A percentile compares a stretch with the other conserved stretches of the same genome.
Conservation (phyloP, 2,113 vertebrate genomes). For the Sinocyclocheilus anshuiensis region DNA sequence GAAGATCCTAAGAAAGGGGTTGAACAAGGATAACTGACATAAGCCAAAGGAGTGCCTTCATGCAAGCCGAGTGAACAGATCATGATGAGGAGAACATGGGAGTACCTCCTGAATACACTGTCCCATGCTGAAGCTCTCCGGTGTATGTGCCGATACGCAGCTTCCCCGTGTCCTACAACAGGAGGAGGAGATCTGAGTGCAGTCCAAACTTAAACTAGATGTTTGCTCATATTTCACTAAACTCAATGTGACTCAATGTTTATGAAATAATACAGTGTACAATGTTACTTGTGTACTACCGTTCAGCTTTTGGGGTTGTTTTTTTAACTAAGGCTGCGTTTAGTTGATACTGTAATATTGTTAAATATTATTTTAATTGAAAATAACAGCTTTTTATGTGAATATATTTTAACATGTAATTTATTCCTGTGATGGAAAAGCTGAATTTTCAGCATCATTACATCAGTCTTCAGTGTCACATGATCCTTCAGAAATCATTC, state of each 20-base stretch:
- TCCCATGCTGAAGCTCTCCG: constrained; percentile 79
- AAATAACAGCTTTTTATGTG: not conserved
- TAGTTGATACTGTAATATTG: not conserved
- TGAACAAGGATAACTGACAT: not conserved
- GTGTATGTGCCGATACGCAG: constrained; percentile 85
- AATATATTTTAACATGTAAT: not conserved
- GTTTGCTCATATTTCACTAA: not conserved
- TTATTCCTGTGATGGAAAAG: not conserved
- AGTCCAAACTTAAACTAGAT: not conserved
- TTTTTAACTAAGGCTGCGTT: not conserved
- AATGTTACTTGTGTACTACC: not conserved
- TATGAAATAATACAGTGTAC: not conserved
- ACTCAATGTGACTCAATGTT: not conserved
- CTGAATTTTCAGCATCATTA: not conserved
- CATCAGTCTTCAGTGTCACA: not conserved
- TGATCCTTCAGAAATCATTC: not conserved
- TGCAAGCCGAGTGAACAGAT: not conserved
- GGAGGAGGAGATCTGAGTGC: not conserved
- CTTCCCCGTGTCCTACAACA: constrained; percentile 79
- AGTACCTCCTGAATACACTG: constrained; percentile 83
- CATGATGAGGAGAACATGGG: not conserved
- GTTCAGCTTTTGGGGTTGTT: not conserved
- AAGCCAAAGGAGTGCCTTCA: not conserved
- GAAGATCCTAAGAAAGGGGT: constrained; percentile 76
- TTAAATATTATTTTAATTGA: not conserved